Evolutionary conservation across 2,113 vertebrate species (phyloP).

Genomic region (Macroglossus sobrinus): DNA sequence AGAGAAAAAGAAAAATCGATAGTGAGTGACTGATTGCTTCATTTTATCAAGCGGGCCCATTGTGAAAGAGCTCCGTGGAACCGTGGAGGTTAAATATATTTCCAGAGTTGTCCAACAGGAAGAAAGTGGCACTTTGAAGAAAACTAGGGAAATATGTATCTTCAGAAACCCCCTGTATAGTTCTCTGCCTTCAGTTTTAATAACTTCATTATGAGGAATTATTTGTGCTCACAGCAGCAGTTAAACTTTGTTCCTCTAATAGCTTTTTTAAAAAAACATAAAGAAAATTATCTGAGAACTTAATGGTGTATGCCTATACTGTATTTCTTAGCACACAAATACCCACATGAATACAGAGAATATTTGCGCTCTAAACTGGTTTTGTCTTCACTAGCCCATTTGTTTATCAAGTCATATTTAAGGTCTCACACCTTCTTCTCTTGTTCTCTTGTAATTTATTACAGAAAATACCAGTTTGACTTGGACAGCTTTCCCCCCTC

Average conservation of each 20-base stretch:
- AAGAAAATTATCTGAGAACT: slow-evolving; percentile 62
- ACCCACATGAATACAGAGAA: slow-evolving; percentile 46
- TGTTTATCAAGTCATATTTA: slow-evolving; percentile 63
- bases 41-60: slow-evolving; percentile 79
- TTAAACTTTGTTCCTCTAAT: slow-evolving; percentile 75
- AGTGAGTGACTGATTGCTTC: slow-evolving; percentile 66
- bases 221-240: slow-evolving; percentile 53
- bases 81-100: slow-evolving; percentile 67
- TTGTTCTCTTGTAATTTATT: slow-evolving; percentile 71
- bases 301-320: slow-evolving; percentile 37
- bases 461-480: slow-evolving; percentile 74
- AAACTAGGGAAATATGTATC: slow-evolving; percentile 56
- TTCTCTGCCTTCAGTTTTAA: slow-evolving; percentile 73
- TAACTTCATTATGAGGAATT: slow-evolving; percentile 38
- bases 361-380: slow-evolving; percentile 49
- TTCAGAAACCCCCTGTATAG: slow-evolving; percentile 47
- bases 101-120: slow-evolving; percentile 75
- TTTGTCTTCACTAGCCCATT: slow-evolving; percentile 66
- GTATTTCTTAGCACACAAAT: slow-evolving; percentile 63
- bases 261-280: slow-evolving; percentile 20
- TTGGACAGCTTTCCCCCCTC: slow-evolving; percentile 60
- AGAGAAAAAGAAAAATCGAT: slow-evolving; percentile 55
- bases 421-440: slow-evolving; percentile 48
- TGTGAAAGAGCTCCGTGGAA: slow-evolving; percentile 79
- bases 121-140: slow-evolving; percentile 77